These are phyloP conservation scores for Thomomys bottae DNA, from an alignment of 2,113 vertebrate genomes.

Conservation along the genomic window DNA sequence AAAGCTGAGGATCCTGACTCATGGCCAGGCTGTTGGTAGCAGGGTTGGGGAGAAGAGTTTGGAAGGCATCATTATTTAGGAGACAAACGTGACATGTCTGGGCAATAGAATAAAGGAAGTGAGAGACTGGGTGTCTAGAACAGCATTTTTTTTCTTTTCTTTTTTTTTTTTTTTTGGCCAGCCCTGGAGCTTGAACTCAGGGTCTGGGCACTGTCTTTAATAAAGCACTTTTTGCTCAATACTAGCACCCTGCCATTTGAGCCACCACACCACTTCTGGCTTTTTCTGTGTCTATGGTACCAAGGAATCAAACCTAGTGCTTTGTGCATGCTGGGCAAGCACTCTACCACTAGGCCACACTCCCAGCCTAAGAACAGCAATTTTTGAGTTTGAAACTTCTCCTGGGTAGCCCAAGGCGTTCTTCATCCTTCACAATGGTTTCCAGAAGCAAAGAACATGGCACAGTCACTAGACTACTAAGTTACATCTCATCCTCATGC, in stretches of 20 bases:
- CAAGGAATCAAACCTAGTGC: no score
- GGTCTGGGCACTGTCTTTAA: no score
- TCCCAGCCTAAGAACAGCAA: not conserved
- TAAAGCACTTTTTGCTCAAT: no score
- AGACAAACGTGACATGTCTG: not conserved
- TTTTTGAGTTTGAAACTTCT: not conserved
- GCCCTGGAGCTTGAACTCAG: no score
- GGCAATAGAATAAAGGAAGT: not conserved
- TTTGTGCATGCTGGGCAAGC: no score
- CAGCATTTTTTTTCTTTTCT: no score
- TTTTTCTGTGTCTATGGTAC: no score
- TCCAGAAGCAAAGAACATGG: conserved; percentile 36
- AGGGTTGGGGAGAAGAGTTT: not conserved
- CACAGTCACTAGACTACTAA: not conserved
- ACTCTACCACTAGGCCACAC: no score
- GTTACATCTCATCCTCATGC: not conserved
- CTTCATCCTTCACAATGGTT: conserved; percentile 49
- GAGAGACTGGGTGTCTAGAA: not conserved
- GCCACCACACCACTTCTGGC: no score
- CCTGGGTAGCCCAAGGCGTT: not conserved
- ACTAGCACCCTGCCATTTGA: no score
- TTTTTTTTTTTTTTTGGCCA: no score
- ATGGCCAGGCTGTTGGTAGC: not conserved
- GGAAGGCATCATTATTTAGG: not conserved
- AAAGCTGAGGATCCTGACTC: not conserved